Evolutionary conservation across 53 echinoderm and acorn worm genomes (phyloP).

Genomic region (Zoroaster sp.): DNA sequence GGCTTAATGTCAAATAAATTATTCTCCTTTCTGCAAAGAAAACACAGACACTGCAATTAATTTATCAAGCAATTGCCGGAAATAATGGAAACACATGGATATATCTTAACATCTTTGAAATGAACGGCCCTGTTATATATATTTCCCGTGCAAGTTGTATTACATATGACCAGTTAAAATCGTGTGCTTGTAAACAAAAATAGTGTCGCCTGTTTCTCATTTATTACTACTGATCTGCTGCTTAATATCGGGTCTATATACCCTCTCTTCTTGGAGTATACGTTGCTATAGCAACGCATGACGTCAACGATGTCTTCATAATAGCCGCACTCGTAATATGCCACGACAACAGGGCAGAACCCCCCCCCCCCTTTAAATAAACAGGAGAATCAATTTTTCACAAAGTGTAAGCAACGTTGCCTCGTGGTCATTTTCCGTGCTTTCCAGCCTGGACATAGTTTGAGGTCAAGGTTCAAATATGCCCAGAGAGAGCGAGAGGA

Average conservation of each 20-base stretch:
- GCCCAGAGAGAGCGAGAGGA: not conserved
- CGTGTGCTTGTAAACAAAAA: not conserved
- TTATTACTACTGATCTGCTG: slow-evolving; percentile 14
- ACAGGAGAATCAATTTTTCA: not conserved
- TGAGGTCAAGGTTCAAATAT: slow-evolving; percentile 8
- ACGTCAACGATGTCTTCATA: slow-evolving; percentile 12
- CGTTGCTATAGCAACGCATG: slow-evolving; percentile 40
- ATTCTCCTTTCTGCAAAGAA: no score
- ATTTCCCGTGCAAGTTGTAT: no score
- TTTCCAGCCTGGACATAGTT: not conserved
- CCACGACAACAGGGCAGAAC: not conserved
- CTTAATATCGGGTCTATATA: not conserved
- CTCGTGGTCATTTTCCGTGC: not conserved
- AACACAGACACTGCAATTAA: no score
- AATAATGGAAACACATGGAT: no score
- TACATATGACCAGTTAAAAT: not conserved
- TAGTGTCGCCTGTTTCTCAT: not conserved
- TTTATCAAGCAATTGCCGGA: no score
- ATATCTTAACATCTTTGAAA: no score
- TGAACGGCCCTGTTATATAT: no score
- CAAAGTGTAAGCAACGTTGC: not conserved
- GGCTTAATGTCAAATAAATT: no score
- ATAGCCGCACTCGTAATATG: not conserved
- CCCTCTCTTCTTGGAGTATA: not conserved
- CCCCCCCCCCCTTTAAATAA: not conserved